Conservation (phyloP, 2,888 invertebrate species). For the Tetanocera ferruginea region DNA sequence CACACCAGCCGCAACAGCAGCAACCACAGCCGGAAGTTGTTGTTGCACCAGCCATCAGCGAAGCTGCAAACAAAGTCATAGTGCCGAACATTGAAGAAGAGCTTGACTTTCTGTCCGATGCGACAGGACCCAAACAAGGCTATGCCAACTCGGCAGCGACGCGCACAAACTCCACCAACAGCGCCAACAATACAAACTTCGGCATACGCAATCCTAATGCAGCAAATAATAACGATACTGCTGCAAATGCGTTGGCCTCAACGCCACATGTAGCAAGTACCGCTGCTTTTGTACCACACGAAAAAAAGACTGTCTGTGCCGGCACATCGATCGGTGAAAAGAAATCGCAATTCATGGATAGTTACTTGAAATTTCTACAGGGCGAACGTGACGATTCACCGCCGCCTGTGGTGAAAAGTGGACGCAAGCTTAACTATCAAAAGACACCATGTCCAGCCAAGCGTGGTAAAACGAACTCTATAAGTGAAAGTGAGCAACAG, state of each 20-base stretch:
- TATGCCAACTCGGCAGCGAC: slow-evolving; percentile 58
- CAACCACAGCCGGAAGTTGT: slow-evolving; percentile 51
- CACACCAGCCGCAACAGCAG: slow-evolving; percentile 54
- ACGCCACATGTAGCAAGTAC: slow-evolving; percentile 45
- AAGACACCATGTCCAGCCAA: slow-evolving; percentile 54
- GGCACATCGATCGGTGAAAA: slow-evolving; percentile 65
- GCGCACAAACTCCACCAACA: slow-evolving; percentile 46
- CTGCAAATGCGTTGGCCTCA: slow-evolving; percentile 19
- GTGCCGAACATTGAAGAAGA: slow-evolving; percentile 92
- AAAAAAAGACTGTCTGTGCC: slow-evolving; percentile 62
- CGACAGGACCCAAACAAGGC: slow-evolving; percentile 62
- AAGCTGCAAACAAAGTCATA: slow-evolving; percentile 85
- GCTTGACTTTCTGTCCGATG: slow-evolving; percentile 80
- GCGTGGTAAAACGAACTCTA: slow-evolving; percentile 42
- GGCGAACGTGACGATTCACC: slow-evolving; percentile 87
- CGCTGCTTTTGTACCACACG: slow-evolving; percentile 52
- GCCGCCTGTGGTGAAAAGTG: slow-evolving; percentile 74
- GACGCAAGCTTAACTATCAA: slow-evolving; percentile 65
- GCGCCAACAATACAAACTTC: slow-evolving; percentile 61
- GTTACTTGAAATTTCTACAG: slow-evolving; percentile 82
- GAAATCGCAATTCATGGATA: slow-evolving; percentile 84
- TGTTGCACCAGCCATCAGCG: slow-evolving; percentile 70
- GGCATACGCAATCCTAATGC: slow-evolving; percentile 64
- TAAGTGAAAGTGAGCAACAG: slow-evolving; percentile 6
- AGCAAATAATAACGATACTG: slow-evolving; percentile 52